A percentile compares a stretch with the other conserved stretches of the same genome.
Evolutionary conservation across 2,113 vertebrate species (phyloP).

Genomic region (Peromyscus maniculatus): DNA sequence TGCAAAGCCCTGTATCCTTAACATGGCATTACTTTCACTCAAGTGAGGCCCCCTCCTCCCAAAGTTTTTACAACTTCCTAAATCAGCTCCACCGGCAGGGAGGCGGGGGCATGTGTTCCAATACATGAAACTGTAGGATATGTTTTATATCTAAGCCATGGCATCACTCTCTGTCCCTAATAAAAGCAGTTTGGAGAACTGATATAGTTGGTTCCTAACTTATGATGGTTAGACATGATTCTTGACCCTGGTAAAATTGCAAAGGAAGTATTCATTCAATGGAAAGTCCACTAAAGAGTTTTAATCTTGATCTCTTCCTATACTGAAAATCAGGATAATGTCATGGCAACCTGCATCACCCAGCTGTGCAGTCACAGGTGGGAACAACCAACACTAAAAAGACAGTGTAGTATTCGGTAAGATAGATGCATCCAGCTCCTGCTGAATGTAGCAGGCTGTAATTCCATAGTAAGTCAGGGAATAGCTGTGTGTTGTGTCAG

Average conservation of each 20-base stretch:
- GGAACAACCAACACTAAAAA: neutral
- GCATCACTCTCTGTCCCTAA: neutral
- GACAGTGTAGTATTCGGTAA: neutral
- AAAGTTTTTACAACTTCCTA: neutral
- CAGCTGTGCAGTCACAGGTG: neutral
- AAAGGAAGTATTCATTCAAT: neutral
- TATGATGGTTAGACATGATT: neutral
- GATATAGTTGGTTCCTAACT: neutral
- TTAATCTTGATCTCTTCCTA: neutral
- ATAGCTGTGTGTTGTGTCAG: neutral
- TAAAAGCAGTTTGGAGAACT: neutral
- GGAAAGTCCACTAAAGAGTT: neutral
- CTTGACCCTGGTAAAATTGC: neutral
- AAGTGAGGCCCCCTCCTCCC: neutral
- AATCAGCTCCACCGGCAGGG: neutral
- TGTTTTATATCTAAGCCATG: neutral
- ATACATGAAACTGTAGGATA: neutral
- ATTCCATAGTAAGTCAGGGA: neutral
- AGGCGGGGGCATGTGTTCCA: neutral
- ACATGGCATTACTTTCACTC: neutral
- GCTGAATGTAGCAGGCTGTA: neutral
- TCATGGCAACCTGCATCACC: neutral
- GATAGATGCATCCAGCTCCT: neutral
- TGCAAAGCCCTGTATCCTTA: neutral
- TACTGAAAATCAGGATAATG: neutral